A percentile compares a stretch with the other conserved stretches of the same genome.
phyloP scores from a whole-genome alignment of 2,888 invertebrate species.

The Rotaria socialis region DNA sequence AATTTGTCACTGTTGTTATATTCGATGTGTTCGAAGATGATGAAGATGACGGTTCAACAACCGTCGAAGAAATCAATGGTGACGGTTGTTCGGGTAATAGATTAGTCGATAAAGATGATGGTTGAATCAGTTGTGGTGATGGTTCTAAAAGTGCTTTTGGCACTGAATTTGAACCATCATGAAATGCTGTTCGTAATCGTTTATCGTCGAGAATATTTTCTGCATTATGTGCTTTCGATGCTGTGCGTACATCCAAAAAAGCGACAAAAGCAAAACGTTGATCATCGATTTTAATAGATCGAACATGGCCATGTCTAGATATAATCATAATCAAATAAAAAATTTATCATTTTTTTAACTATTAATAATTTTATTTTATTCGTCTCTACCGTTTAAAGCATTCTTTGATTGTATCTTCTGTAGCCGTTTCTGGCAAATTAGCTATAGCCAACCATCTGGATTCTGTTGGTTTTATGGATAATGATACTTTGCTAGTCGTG shows the following conservation, averaged over 20 bases:
- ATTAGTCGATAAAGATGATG: not conserved
- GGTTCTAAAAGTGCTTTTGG: constrained; percentile 22
- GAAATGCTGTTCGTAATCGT: constrained; percentile 34
- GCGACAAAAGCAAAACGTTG: constrained; percentile 31
- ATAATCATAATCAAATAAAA: not conserved
- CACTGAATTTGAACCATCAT: constrained; percentile 23
- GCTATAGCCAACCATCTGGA: constrained; percentile 21
- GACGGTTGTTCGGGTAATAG: not conserved
- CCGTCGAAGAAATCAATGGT: not conserved
- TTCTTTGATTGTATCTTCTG: constrained; percentile 24
- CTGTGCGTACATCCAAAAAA: constrained; percentile 30
- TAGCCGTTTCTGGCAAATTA: constrained; percentile 30
- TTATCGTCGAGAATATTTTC: constrained; percentile 8
- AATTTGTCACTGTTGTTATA: constrained; percentile 26
- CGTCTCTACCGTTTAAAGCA: not conserved
- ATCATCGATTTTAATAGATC: constrained; percentile 11
- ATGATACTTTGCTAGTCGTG: not conserved
- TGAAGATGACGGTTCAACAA: not conserved
- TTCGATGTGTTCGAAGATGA: not conserved
- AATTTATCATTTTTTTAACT: not conserved
- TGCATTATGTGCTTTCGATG: constrained; percentile 37
- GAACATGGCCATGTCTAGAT: constrained; percentile 26
- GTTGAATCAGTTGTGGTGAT: not conserved
- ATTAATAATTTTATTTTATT: not conserved
- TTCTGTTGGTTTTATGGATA: constrained; percentile 12